Evolutionary conservation across 2,797 vertebrate species (phyloP).

Genomic region (Neopelma chrysocephalum): DNA sequence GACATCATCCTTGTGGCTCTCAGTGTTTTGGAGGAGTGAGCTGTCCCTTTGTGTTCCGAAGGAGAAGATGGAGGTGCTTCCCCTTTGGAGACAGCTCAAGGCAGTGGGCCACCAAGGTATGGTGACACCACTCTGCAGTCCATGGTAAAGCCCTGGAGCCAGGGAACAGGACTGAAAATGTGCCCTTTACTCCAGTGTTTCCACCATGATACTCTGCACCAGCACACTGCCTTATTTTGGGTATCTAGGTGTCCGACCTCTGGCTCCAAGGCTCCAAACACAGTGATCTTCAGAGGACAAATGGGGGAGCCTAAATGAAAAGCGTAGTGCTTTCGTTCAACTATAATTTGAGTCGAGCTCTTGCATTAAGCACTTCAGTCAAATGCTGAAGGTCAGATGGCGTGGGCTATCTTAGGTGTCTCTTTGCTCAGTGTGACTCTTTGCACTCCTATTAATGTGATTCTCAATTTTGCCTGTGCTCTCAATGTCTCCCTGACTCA

Average conservation of each 20-base stretch:
- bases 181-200: not conserved
- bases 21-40: not conserved
- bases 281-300: not conserved
- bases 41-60: not conserved
- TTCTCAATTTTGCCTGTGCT: not conserved
- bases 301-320: not conserved
- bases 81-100: not conserved
- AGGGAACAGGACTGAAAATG: not conserved
- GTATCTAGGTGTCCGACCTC: not conserved
- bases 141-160: rapidly evolving
- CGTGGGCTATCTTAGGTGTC: rapidly evolving
- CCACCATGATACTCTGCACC: not conserved
- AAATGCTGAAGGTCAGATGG: not conserved
- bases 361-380: not conserved
- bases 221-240: not conserved
- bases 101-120: too few species aligned
- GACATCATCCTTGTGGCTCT: not conserved
- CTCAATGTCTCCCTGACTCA: not conserved
- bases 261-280: not conserved
- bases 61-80: not conserved
- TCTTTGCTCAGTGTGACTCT: not conserved
- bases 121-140: not conserved
- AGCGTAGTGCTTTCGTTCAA: rapidly evolving
- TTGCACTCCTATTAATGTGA: rapidly evolving
- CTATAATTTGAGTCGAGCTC: not conserved